Evolutionary conservation across 2,113 vertebrate genomes (phyloP).

Genomic region (Campylomormyrus tamandua): DNA sequence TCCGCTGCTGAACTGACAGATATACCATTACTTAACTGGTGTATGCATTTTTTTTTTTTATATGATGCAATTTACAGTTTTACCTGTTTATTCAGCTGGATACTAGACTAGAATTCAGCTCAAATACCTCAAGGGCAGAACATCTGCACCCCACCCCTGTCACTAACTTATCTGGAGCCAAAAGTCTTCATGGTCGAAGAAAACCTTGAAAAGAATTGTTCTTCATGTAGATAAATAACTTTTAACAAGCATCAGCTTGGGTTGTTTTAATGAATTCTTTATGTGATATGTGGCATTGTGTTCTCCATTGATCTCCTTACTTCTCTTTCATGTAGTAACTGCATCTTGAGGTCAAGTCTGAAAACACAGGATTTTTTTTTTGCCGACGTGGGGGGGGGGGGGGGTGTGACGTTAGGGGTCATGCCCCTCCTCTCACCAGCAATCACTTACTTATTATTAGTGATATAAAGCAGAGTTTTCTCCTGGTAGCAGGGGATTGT

Average conservation of each 20-base stretch:
- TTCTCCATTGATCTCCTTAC: background rate
- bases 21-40: background rate
- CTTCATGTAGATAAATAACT: background rate
- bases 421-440: background rate
- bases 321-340: background rate
- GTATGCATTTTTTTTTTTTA: background rate
- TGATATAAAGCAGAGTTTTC: background rate
- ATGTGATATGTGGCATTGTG: background rate
- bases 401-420: background rate
- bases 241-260: background rate
- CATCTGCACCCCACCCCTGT: background rate
- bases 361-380: background rate
- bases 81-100: background rate
- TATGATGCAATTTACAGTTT: background rate
- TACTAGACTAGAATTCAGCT: background rate
- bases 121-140: background rate
- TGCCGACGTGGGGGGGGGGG: fast-evolving
- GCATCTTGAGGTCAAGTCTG: background rate
- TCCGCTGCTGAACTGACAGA: background rate
- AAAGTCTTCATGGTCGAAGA: background rate
- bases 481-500: background rate
- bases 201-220: background rate
- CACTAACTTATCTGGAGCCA: background rate
- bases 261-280: background rate
- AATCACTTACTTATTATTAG: background rate